These are phyloP conservation scores for Orchesella flavescens DNA, from an alignment of 2,888 invertebrate species.

Conservation along the genomic window DNA sequence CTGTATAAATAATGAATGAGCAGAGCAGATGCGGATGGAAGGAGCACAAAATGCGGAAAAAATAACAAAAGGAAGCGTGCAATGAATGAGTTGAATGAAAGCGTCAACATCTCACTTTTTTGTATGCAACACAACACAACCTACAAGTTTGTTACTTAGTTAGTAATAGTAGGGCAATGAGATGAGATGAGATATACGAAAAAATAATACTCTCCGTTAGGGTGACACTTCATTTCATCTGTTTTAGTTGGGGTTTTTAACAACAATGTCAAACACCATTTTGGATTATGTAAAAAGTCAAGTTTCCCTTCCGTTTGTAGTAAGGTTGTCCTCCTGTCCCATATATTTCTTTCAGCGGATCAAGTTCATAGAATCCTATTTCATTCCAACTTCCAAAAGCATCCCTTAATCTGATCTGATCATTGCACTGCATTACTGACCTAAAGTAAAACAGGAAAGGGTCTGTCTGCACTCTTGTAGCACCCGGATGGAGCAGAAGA, in stretches of 20 bases:
- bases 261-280: slow-evolving; percentile 47
- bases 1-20: slow-evolving; percentile 19
- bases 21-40: slow-evolving; percentile 36
- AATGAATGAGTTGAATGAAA: slow-evolving; percentile 28
- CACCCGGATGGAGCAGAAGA: not conserved
- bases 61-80: slow-evolving; percentile 35
- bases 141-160: slow-evolving; percentile 17
- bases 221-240: slow-evolving; percentile 51
- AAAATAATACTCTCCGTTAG: slow-evolving; percentile 27
- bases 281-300: slow-evolving; percentile 46
- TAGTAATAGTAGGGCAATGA: not conserved
- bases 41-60: slow-evolving; percentile 9
- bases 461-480: not conserved
- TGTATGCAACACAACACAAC: not conserved
- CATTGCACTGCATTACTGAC: too few relatives aligned
- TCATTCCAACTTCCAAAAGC: too few relatives aligned
- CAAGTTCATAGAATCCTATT: too few relatives aligned
- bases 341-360: too few relatives aligned
- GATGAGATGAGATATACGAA: too few relatives aligned
- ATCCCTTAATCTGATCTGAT: too few relatives aligned
- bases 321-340: too few relatives aligned
- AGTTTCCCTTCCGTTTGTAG: slow-evolving; percentile 1
- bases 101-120: slow-evolving; percentile 31
- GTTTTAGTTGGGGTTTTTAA: slow-evolving; percentile 42
- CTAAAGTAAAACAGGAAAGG: not conserved